Evolutionary conservation across 1,140 invertebrate genomes (phyloP), one percentile per base, ranked within the genome.

Genomic region (Olivierus martensii): DNA sequence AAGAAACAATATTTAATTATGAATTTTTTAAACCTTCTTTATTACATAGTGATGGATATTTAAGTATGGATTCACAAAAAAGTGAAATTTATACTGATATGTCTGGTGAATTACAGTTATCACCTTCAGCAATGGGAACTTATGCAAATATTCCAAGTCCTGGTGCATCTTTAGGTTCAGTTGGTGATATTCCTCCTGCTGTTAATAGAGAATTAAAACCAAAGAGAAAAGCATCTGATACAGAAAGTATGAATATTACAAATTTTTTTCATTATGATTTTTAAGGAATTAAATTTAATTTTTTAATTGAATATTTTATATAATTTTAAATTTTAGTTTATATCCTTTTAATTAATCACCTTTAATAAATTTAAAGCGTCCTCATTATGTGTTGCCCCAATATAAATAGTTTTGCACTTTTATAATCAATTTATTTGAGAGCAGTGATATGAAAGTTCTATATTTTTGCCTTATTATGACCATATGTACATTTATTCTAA

Each of bases 181-280:
- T 76, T 12, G 77, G 74, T 65, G 45, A 53, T 45, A 18, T 53
- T n/a, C 83, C 84, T 9, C 84, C 84, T 4, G 72, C 74, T 9
- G 81, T 87, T 28, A 81, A 89, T 64, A 72, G 86, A 12, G 79
- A 79, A 42, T 70, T 89, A 2, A 91, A 91, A 65, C 87, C 87
- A 52, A 63, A 64, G 41, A 15, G 78, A 73, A 59, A 66, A 75
- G 49, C 77, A 77, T 42, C 52, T 44, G 41, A 49, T 35, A 58
- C 22, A 17, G 49, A 48, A 12, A 42, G 18, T 12, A 43, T 35
- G 17, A 38, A 47, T 14, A 1, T 3, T 2, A 11, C 12, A 41
- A 5, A 4, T 9, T 41, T 9, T 15, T n/a, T 41, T 41, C 12
- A 15, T 38, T 38, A 38, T 38, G 10, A 9, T n/a, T 39, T 44